phyloP scores from a whole-genome alignment of 2,113 vertebrate species.

The Poicephalus meyeri region DNA sequence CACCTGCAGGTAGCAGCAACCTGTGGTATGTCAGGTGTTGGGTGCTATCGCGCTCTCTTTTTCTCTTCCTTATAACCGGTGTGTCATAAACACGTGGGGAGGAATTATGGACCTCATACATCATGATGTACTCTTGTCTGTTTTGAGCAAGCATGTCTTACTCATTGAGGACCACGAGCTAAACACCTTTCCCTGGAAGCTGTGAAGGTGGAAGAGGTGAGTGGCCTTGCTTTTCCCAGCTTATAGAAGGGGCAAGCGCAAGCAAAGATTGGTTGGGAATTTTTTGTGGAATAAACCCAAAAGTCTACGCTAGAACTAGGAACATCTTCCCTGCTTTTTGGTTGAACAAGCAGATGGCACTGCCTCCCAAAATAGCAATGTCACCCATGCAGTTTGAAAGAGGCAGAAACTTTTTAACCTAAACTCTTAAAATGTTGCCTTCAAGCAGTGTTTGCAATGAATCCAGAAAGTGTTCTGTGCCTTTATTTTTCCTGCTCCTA shows the following conservation, averaged over 20 bases:
- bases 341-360: conserved; percentile 49
- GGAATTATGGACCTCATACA: background rate
- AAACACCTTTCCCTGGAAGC: background rate
- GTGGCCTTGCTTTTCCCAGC: background rate
- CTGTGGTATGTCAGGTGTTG: background rate
- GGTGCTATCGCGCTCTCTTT: background rate
- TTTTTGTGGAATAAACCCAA: conserved; percentile 17
- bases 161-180: background rate
- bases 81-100: accelerated
- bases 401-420: conserved; percentile 50
- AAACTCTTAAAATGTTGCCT: conserved; percentile 29
- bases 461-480: background rate
- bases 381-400: conserved; percentile 42
- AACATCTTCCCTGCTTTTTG: conserved; percentile 49
- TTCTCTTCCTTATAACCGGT: background rate
- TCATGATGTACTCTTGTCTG: accelerated
- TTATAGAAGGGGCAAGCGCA: background rate
- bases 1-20: background rate
- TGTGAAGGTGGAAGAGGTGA: background rate
- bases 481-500: background rate
- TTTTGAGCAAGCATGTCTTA: background rate
- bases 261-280: background rate
- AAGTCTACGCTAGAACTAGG: conserved; percentile 20
- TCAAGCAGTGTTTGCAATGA: conserved; percentile 1
- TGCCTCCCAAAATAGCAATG: conserved; percentile 53